Percentiles rank a stretch among this genome's conserved stretches.
These are phyloP conservation scores for Zaprionus davidi DNA, from an alignment of 1,140 invertebrate species.

Conservation along the genomic window DNA sequence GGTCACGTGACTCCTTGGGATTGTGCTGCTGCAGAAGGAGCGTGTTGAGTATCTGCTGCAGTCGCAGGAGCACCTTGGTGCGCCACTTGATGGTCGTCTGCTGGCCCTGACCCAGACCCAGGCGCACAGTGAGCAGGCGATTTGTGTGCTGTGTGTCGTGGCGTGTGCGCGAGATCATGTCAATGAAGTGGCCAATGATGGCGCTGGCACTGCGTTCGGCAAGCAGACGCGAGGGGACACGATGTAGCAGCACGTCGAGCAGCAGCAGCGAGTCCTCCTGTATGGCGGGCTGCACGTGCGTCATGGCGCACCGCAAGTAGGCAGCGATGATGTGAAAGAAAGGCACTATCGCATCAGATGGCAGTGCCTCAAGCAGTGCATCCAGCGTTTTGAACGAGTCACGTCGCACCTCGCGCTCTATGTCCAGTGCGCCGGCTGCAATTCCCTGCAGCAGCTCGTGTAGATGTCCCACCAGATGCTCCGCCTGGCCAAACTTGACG, in stretches of 20 bases:
- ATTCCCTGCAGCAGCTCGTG: slow-evolving; percentile 88
- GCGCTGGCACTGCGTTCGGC: slow-evolving; percentile 87
- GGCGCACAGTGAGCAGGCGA: slow-evolving; percentile 87
- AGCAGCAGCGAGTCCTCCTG: slow-evolving; percentile 92
- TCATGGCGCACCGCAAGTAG: slow-evolving; percentile 94
- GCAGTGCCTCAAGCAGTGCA: slow-evolving; percentile 86
- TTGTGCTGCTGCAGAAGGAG: slow-evolving; percentile 71
- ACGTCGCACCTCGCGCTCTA: slow-evolving; percentile 88
- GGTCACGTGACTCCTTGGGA: background rate
- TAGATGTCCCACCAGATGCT: slow-evolving; percentile 85
- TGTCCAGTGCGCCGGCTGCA: slow-evolving; percentile 89
- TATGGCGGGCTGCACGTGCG: slow-evolving; percentile 91
- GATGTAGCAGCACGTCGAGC: slow-evolving; percentile 89
- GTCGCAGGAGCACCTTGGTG: slow-evolving; percentile 88
- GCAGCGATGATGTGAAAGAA: slow-evolving; percentile 91
- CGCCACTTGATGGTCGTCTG: slow-evolving; percentile 90
- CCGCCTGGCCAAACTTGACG: slow-evolving; percentile 85
- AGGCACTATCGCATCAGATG: slow-evolving; percentile 85
- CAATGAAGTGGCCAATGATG: slow-evolving; percentile 91
- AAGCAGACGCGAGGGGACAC: slow-evolving; percentile 86
- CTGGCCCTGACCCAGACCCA: slow-evolving; percentile 86
- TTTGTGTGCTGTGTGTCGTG: slow-evolving; percentile 87
- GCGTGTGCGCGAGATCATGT: slow-evolving; percentile 90
- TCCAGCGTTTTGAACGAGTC: slow-evolving; percentile 89
- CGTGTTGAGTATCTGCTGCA: slow-evolving; percentile 87